These are phyloP conservation scores for Melinopterus prodromus DNA, from an alignment of 2,888 invertebrate species.

Conservation along the genomic window DNA sequence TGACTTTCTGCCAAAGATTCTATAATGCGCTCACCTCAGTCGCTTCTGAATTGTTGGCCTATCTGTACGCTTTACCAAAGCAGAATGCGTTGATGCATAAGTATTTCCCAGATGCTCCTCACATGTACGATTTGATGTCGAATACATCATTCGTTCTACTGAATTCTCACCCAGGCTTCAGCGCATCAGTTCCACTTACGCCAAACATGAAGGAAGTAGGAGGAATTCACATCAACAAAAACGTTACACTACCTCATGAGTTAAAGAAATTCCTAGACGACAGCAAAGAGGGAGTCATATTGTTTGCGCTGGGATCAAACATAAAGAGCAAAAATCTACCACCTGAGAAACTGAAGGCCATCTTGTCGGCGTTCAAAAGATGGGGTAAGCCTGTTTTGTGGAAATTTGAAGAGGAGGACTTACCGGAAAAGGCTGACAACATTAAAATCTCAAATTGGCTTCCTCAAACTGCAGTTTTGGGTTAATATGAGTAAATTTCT, in stretches of 20 bases:
- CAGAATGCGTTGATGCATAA: conserved; percentile 40
- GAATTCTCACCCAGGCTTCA: conserved; percentile 41
- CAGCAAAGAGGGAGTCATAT: conserved; percentile 53
- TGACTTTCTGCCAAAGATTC: conserved; percentile 36
- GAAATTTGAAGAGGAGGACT: conserved; percentile 53
- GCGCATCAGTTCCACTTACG: conserved; percentile 36
- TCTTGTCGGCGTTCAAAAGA: conserved; percentile 51
- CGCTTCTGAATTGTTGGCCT: conserved; percentile 1
- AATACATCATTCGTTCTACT: conserved; percentile 42
- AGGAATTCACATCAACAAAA: conserved; percentile 41
- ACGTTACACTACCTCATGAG: conserved; percentile 42
- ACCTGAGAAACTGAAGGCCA: conserved; percentile 43
- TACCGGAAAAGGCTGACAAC: conserved; percentile 56
- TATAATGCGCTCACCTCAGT: conserved; percentile 28
- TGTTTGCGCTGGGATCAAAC: conserved; percentile 56
- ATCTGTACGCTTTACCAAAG: conserved; percentile 30
- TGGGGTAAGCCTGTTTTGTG: conserved; percentile 55
- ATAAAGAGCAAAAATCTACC: conserved; percentile 50
- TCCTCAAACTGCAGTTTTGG: conserved; percentile 56
- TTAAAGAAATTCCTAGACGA: conserved; percentile 51
- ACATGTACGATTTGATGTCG: conserved; percentile 38
- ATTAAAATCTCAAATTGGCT: conserved; percentile 59
- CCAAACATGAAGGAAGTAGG: conserved; percentile 45
- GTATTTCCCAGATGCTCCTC: conserved; percentile 40
- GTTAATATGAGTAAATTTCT: background rate